Evolutionary conservation across 1,140 invertebrate genomes (phyloP), one percentile per base, ranked within the genome.

Genomic region (Drosophila tropicalis): DNA sequence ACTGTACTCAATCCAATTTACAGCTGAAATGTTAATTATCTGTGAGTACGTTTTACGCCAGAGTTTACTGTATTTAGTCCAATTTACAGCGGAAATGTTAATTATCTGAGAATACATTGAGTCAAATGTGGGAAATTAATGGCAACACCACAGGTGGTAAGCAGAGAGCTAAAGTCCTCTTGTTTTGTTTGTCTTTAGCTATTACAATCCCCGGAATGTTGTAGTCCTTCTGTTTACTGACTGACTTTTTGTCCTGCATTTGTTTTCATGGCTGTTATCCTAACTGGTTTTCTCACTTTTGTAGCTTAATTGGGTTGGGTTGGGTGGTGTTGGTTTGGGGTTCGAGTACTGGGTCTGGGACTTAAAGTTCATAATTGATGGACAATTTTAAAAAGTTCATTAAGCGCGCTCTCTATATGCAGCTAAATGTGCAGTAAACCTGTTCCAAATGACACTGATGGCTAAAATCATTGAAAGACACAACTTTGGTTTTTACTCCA

Each of bases 11-110:
- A 9, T 51, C 44, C n/a, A 57, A 79, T 72, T 79, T 65, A 25
- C 63, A 70, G 69, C 62, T 69, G 41, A 79, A 82, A 79, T 72
- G 79, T 87, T 82, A 87, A 87, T 86, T 85, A 85, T 74, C 70
- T 66, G 54, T 55, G 44, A 70, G 77, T 72, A 77, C 81, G 70
- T 71, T 55, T 4, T 25, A 25, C 4, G 22, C 22, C 22, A 19
- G 44, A 3, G 44, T 47, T 19, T 47, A 47, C 44, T 47, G 15
- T 47, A 10, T 47, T 19, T 3, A 51, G 17, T 51, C 17, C n/a
- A 57, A 79, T 72, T 79, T 65, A 32, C 63, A 70, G 69, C 58
- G 69, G 41, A 79, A 83, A 79, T 72, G 79, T 86, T 87, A 87
- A 87, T 86, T 85, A 85, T 74, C 70, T 66, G 54, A 57, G 51